Evolutionary conservation across 1,140 invertebrate genomes (phyloP), one percentile per base, ranked within the genome.

Genomic region (Drosophila seguyi): DNA sequence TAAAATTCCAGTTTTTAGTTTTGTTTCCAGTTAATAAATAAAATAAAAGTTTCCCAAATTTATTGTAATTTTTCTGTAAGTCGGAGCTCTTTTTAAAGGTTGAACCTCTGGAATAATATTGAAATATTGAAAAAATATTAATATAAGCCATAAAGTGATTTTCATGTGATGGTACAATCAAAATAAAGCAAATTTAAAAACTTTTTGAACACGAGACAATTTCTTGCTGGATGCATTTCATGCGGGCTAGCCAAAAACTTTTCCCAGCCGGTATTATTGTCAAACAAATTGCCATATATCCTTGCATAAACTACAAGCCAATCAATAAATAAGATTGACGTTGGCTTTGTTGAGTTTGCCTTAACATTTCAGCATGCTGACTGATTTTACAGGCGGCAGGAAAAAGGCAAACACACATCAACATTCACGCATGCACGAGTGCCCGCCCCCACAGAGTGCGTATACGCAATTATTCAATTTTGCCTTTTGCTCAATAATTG

Each of bases 381-480:
- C 42, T 48, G 65, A 27, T 41, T 68, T 57, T 68, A 39, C 60
- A 66, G 45, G 22, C 42, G 36, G 38, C 52, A 57, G 45, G 36
- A 72, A 45, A 36, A 71, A 58, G 11, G 29, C 44, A 6, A 34
- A 13, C 11, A 48, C 27, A 20, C 14, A 36, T 16, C 16, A n/a
- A 20, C 18, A 47, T 39, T 47, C 8, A 67, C 36, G 65, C 45
- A 67, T 66, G 61, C 44, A 41, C 34, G 34, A 4, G 22, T 4
- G n/a, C 47, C 29, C 18, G 18, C 18, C 50, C 29, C n/a, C 68
- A 50, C 61, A 67, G 66, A 25, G 59, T 62, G 69, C 75, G 79
- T 81, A 72, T 81, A 77, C 62, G 69, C 41, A 86, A 79, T 86
- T 66, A 75, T 79, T 86, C 58, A 81, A 81, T 86, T 81, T 79